phyloP scores from a whole-genome alignment of 2,113 vertebrate species.

The Callionymus lyra region DNA sequence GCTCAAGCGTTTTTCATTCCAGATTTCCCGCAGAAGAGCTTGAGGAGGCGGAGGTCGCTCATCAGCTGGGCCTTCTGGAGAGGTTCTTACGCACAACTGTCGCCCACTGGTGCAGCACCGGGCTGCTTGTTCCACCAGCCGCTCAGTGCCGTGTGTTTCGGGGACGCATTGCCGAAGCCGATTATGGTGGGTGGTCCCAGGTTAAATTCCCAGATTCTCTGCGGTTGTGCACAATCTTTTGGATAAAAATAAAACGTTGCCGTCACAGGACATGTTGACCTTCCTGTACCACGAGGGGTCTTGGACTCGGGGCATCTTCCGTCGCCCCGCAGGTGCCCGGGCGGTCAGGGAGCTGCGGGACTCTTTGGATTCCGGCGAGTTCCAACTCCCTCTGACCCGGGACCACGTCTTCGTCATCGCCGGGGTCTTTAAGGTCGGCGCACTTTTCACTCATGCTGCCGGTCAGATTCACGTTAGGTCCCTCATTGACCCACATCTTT shows the following conservation, averaged over 20 bases:
- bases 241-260: not conserved
- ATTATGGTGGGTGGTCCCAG: slow-evolving; percentile 74
- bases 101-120: slow-evolving; percentile 45
- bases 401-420: slow-evolving; percentile 88
- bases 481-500: slow-evolving; percentile 32
- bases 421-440: slow-evolving; percentile 85
- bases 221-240: too few relatives aligned
- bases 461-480: too few relatives aligned
- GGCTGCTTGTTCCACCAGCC: slow-evolving; percentile 81
- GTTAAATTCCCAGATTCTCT: not conserved
- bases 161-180: slow-evolving; percentile 80
- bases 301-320: slow-evolving; percentile 87
- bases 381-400: slow-evolving; percentile 69
- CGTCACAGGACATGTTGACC: slow-evolving; percentile 80
- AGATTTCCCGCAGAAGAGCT: slow-evolving; percentile 77
- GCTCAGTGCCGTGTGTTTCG: slow-evolving; percentile 74
- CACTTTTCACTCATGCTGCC: too few relatives aligned
- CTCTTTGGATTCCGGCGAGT: slow-evolving; percentile 74
- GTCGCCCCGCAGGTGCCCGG: slow-evolving; percentile 82
- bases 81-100: slow-evolving; percentile 71
- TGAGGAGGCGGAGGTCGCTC: slow-evolving; percentile 81
- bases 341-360: slow-evolving; percentile 85
- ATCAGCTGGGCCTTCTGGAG: slow-evolving; percentile 93
- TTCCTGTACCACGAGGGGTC: slow-evolving; percentile 86
- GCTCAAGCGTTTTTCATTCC: not conserved